Evolutionary conservation across 2,888 invertebrate genomes (phyloP).

Genomic region (Ommatoiulus sabulosus): DNA sequence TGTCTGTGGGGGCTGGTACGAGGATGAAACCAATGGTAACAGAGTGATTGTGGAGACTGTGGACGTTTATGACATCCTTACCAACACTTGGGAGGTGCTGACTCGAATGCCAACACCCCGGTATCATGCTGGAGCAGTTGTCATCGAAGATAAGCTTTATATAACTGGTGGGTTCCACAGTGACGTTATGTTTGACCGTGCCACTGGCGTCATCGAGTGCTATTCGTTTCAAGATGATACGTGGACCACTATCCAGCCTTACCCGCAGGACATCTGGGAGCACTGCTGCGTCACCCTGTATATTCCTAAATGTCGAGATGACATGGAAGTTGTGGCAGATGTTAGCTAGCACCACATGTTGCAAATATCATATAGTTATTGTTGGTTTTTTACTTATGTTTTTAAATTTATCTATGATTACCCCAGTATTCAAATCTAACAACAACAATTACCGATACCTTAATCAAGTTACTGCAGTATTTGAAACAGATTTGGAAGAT

Average conservation of each 20-base stretch:
- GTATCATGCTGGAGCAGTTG: slow-evolving; percentile 77
- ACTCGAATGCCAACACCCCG: slow-evolving; percentile 76
- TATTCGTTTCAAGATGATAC: slow-evolving; percentile 74
- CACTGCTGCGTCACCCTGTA: slow-evolving; percentile 77
- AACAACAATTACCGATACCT: neutral
- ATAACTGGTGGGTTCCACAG: slow-evolving; percentile 79
- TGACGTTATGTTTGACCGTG: slow-evolving; percentile 76
- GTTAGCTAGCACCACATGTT: slow-evolving; percentile 26
- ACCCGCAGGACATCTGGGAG: slow-evolving; percentile 79
- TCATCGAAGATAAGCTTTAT: slow-evolving; percentile 74
- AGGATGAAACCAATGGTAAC: slow-evolving; percentile 68
- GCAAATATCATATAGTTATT: neutral
- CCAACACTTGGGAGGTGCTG: slow-evolving; percentile 74
- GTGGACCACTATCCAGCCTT: slow-evolving; percentile 76
- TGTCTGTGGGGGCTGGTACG: slow-evolving; percentile 77
- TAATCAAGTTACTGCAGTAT: neutral
- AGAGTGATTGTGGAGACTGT: slow-evolving; percentile 74
- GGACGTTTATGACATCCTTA: slow-evolving; percentile 74
- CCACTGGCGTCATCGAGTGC: slow-evolving; percentile 76
- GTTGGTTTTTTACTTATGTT: neutral
- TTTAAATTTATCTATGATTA: neutral
- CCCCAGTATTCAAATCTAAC: neutral
- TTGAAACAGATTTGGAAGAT: neutral
- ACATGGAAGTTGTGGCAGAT: slow-evolving; percentile 69
- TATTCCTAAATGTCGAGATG: slow-evolving; percentile 74